Evolutionary conservation across 2,113 vertebrate species (phyloP).

Genomic region (Desmodus rotundus): DNA sequence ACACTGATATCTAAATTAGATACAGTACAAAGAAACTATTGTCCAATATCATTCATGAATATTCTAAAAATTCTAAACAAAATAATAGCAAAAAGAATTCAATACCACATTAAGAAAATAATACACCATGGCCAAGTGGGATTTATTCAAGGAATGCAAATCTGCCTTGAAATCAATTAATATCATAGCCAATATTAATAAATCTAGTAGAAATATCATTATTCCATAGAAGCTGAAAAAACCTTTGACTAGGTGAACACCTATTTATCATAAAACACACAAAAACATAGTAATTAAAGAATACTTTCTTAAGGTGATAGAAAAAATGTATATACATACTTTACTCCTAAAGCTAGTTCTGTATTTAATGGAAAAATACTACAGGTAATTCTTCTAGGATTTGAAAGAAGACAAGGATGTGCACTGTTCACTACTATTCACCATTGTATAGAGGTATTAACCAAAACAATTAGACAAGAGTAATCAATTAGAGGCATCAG

Average conservation of each 20-base stretch:
- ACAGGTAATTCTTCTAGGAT: neutral
- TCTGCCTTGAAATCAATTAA: neutral
- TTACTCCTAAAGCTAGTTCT: neutral
- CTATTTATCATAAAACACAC: neutral
- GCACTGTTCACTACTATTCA: neutral
- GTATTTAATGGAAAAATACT: neutral
- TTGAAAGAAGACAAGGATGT: neutral
- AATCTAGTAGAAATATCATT: neutral
- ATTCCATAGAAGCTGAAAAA: neutral
- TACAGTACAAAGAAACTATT: neutral
- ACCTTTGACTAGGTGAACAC: neutral
- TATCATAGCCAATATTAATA: neutral
- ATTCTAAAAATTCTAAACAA: neutral
- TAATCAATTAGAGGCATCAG: neutral
- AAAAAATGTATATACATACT: neutral
- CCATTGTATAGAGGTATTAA: neutral
- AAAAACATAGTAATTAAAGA: neutral
- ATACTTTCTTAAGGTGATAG: neutral
- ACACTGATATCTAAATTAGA: neutral
- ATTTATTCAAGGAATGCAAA: slow-evolving; percentile 9
- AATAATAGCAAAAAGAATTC: neutral
- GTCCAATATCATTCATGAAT: neutral
- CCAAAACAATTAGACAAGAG: neutral
- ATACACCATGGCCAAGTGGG: neutral
- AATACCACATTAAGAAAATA: neutral